Evolutionary conservation across 2,888 invertebrate genomes (phyloP).

Genomic region (Ectemnius cavifrons): DNA sequence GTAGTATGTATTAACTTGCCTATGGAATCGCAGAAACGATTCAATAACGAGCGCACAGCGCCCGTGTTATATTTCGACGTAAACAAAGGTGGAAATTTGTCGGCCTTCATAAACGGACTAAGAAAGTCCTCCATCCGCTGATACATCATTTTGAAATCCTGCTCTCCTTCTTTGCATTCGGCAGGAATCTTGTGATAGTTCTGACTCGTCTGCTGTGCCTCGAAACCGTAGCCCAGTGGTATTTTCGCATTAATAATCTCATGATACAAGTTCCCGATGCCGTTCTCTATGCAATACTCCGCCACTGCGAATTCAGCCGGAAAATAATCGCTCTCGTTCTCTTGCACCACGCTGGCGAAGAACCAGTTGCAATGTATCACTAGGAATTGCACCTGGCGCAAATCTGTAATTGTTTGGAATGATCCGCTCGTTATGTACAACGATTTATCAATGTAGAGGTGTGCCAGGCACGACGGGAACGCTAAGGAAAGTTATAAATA

Average conservation of each 20-base stretch:
- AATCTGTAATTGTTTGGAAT: constrained; percentile 51
- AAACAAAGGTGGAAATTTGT: constrained; percentile 76
- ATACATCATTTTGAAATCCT: constrained; percentile 74
- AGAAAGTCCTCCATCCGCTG: constrained; percentile 76
- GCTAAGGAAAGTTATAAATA: too few relatives aligned
- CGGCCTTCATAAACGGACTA: constrained; percentile 46
- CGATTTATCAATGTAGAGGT: too few relatives aligned
- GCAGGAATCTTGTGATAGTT: constrained; percentile 79
- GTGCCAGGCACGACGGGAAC: too few relatives aligned
- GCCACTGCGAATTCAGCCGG: constrained; percentile 80
- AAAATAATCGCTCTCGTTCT: constrained; percentile 66
- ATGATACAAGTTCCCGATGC: constrained; percentile 72
- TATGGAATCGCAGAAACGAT: constrained; percentile 46
- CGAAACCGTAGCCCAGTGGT: constrained; percentile 77
- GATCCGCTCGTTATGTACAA: too few relatives aligned
- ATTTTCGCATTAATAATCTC: constrained; percentile 76
- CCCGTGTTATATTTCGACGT: constrained; percentile 61
- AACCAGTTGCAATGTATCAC: constrained; percentile 75
- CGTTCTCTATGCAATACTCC: constrained; percentile 78
- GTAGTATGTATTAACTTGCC: constrained; percentile 48
- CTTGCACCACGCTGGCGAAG: constrained; percentile 58
- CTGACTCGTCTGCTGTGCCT: constrained; percentile 76
- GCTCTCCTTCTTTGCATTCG: constrained; percentile 66
- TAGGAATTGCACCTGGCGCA: constrained; percentile 65
- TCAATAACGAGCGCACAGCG: constrained; percentile 56